Evolutionary conservation across 2,888 invertebrate species (phyloP), one percentile per base, ranked within the genome.

Genomic region (Dyspetes luteomarginatus): DNA sequence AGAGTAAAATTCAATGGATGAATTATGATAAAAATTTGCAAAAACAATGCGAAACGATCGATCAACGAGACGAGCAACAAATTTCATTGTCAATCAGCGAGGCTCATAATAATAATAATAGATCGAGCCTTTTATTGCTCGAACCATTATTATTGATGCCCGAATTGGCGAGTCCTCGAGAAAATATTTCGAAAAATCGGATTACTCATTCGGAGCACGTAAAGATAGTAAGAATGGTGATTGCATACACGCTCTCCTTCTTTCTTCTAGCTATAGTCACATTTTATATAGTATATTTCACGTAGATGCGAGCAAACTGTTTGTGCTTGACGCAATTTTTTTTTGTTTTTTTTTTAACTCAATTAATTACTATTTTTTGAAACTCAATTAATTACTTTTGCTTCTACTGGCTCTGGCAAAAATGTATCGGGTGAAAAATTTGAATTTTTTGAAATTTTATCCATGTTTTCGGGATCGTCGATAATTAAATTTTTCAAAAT

Each of bases 161-260:
- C 83, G 93, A 93, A 72, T 84, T 91, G 86, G 89, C 82, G 62
- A 88, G 78, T 74, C 83, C 91, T 88, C 86, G 87, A 86, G 82
- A 85, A 86, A 80, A 71, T 4, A 15, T 50, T 17, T 75, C 45
- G 85, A 89, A 87, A 72, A 86, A 88, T 81, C 84, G 84, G 30
- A 83, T 88, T 41, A 85, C 87, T 7, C 86, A 83, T 43, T 88
- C 90, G 5, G 93, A 93, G 84, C 92, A 93, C 81, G 91, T 92
- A 45, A 93, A 93, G 86, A 92, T 94, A 81, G 91, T 93, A 22
- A 92, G 92, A 88, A 92, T 94, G 83, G 92, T 95, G 87, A 93
- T 95, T 85, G 93, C 94, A 78, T 93, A 94, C 87, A 94, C 94
- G 36, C 90, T 93, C 71, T 93, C 93, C 48, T 94, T 94, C 86